Evolutionary conservation across 2,888 invertebrate genomes (phyloP).

Genomic region (Spodoptera picta): DNA sequence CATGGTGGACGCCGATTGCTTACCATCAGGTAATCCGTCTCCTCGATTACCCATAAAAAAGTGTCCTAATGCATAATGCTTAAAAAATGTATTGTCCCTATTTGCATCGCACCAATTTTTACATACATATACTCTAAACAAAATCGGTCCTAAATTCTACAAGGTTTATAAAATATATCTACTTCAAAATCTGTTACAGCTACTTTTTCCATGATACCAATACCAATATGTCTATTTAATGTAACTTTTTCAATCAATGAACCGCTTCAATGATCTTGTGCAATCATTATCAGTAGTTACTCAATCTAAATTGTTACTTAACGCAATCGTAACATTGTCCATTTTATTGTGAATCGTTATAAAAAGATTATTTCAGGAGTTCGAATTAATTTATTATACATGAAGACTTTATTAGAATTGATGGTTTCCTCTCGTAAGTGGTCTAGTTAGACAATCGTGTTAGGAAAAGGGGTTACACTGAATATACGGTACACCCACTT

Average conservation of each 20-base stretch:
- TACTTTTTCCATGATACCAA: not conserved
- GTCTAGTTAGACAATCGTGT: not conserved
- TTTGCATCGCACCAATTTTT: too few relatives aligned
- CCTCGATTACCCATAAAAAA: too few relatives aligned
- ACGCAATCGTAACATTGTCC: constrained; percentile 25
- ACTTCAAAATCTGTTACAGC: not conserved
- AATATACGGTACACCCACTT: too few relatives aligned
- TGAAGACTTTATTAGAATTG: constrained; percentile 1
- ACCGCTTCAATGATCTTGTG: constrained; percentile 23
- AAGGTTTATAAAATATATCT: too few relatives aligned
- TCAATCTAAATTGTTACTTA: constrained; percentile 28
- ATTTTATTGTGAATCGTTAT: constrained; percentile 17
- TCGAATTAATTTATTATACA: not conserved
- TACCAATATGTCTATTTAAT: not conserved
- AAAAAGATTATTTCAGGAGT: not conserved
- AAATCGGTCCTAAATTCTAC: too few relatives aligned
- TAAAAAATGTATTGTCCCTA: too few relatives aligned
- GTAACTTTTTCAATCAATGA: constrained; percentile 17
- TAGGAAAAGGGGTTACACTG: too few relatives aligned
- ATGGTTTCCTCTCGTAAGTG: constrained; percentile 6
- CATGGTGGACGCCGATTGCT: too few relatives aligned
- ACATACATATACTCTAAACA: too few relatives aligned
- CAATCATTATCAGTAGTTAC: constrained; percentile 27
- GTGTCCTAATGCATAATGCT: too few relatives aligned
- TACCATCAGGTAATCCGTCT: too few relatives aligned